Evolutionary conservation across 2,888 invertebrate species (phyloP).

Genomic region (Apamea anceps): DNA sequence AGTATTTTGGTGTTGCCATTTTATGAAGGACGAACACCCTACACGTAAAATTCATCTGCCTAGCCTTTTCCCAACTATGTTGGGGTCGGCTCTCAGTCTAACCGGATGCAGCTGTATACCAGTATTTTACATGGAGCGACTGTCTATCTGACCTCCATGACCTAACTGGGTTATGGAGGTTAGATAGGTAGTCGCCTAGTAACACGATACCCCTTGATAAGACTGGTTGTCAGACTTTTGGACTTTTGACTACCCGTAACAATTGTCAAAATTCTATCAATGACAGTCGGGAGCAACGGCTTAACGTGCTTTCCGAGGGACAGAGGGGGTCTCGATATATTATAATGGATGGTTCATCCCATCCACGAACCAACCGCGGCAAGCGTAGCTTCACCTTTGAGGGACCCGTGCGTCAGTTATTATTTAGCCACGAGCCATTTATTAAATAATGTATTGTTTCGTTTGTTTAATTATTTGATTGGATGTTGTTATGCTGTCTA

Average conservation of each 20-base stretch:
- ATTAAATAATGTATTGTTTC: neutral
- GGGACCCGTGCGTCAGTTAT: neutral
- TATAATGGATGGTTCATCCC: too few species aligned
- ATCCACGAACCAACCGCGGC: too few species aligned
- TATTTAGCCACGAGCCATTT: neutral
- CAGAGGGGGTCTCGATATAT: neutral
- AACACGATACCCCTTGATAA: neutral
- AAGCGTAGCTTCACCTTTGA: too few species aligned
- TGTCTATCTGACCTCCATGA: neutral
- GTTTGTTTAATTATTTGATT: constrained; percentile 1
- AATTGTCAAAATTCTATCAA: neutral
- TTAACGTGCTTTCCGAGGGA: too few species aligned
- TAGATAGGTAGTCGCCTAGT: neutral
- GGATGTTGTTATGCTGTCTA: neutral
- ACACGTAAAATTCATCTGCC: neutral
- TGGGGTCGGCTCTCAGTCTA: neutral
- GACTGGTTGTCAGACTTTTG: neutral
- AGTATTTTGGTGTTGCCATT: constrained; percentile 1
- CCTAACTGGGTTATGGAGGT: neutral
- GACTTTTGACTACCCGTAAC: neutral
- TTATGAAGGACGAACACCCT: neutral
- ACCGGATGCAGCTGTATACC: neutral
- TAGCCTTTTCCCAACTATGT: neutral
- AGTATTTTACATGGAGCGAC: neutral
- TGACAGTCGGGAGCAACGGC: neutral